phyloP scores from a whole-genome alignment of 2,888 invertebrate species.

The Polydrusus tereticollis region DNA sequence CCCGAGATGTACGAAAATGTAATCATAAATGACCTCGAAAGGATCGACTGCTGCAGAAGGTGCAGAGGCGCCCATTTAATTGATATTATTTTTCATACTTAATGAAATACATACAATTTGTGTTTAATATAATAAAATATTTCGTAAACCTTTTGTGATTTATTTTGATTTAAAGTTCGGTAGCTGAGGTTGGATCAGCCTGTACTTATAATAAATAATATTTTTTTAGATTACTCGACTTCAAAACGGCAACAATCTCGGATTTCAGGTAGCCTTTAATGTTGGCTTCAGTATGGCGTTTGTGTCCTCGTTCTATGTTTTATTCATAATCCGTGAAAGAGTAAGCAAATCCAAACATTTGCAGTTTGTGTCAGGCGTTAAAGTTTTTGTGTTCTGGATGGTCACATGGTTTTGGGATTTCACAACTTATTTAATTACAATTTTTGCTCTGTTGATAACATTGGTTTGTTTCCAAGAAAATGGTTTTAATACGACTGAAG shows the following conservation, averaged over 20 bases:
- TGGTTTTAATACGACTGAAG: conserved; percentile 70
- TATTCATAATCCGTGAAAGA: conserved; percentile 77
- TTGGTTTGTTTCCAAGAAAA: conserved; percentile 77
- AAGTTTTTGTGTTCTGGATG: conserved; percentile 77
- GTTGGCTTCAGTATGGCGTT: conserved; percentile 82
- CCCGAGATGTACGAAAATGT: too few species aligned
- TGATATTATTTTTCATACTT: too few species aligned
- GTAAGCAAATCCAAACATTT: conserved; percentile 77
- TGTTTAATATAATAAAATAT: too few species aligned
- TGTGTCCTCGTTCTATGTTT: conserved; percentile 74
- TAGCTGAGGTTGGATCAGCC: too few species aligned
- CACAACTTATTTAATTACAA: conserved; percentile 73
- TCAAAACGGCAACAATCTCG: conserved; percentile 64
- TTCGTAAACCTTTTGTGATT: too few species aligned
- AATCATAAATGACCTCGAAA: too few species aligned
- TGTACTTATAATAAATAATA: too few species aligned
- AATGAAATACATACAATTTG: too few species aligned
- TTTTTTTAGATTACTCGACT: conserved; percentile 61
- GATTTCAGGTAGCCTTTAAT: conserved; percentile 75
- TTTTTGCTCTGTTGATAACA: conserved; percentile 71
- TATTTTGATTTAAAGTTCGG: too few species aligned
- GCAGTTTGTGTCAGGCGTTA: conserved; percentile 80
- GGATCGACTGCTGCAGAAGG: too few species aligned
- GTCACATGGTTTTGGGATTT: conserved; percentile 78
- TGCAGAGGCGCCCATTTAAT: too few species aligned